Evolutionary conservation across 2,888 invertebrate genomes (phyloP).

Genomic region (Bhutanitis thaidina): DNA sequence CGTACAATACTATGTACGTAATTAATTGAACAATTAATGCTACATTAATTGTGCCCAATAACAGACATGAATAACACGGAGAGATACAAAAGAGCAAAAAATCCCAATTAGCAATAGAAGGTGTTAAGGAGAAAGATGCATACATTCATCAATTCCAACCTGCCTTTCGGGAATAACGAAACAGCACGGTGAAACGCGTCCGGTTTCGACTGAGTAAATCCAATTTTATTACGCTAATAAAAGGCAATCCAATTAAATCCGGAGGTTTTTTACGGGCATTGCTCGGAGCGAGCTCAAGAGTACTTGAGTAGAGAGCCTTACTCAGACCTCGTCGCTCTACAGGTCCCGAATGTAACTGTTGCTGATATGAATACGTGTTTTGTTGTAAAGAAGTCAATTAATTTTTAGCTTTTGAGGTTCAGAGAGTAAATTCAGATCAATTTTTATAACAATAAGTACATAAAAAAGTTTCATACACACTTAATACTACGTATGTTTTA

Average conservation of each 20-base stretch:
- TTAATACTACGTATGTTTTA: no score
- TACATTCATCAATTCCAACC: constrained; percentile 11
- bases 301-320: constrained; percentile 46
- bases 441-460: no score
- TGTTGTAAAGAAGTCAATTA: constrained; percentile 1
- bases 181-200: constrained; percentile 41
- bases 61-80: no score
- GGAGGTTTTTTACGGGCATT: constrained; percentile 62
- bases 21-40: no score
- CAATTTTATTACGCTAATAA: constrained; percentile 76
- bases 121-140: constrained; percentile 6
- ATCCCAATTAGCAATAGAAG: neutral
- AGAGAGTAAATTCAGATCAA: no score
- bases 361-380: constrained; percentile 47
- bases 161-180: constrained; percentile 46
- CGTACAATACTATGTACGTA: no score
- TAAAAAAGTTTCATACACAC: no score
- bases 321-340: constrained; percentile 36
- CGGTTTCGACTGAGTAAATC: constrained; percentile 58
- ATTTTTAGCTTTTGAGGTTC: neutral
- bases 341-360: constrained; percentile 51
- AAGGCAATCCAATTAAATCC: constrained; percentile 74
- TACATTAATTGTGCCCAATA: no score
- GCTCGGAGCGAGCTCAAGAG: constrained; percentile 42
- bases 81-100: no score